A percentile compares a stretch with the other conserved stretches of the same genome.
These are phyloP conservation scores for Buteo buteo DNA, from an alignment of 2,113 vertebrate genomes.

Conservation along the genomic window DNA sequence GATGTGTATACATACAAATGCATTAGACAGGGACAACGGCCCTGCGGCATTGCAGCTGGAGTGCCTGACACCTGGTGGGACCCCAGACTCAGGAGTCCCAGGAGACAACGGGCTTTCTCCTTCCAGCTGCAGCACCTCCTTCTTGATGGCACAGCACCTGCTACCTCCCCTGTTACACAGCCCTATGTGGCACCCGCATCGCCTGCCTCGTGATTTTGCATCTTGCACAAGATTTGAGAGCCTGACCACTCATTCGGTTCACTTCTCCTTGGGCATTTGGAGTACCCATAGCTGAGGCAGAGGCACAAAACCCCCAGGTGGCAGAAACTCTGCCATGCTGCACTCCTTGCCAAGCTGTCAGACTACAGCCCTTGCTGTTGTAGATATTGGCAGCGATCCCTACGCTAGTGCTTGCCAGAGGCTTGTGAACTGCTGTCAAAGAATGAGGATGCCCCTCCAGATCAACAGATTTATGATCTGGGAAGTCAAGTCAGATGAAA, in stretches of 20 bases:
- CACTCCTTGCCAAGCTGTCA: not conserved
- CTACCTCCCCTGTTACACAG: fast-evolving
- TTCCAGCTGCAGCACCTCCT: not conserved
- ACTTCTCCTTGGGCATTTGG: not conserved
- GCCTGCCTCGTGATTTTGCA: not conserved
- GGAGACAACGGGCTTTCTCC: not conserved
- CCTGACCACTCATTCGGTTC: not conserved
- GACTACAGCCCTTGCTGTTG: not conserved
- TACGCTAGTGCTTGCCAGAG: not conserved
- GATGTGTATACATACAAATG: not conserved
- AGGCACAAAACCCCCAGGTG: not conserved
- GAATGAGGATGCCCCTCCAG: not conserved
- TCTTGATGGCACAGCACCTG: not conserved
- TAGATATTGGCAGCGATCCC: not conserved
- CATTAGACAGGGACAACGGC: not conserved
- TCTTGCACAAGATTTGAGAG: not conserved
- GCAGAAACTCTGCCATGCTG: not conserved
- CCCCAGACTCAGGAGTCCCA: not conserved
- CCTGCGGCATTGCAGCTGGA: not conserved
- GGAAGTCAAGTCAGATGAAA: not conserved
- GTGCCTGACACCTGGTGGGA: not conserved
- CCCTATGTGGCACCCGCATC: not conserved
- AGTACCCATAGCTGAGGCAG: not conserved
- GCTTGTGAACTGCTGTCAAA: not conserved
- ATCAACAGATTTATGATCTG: not conserved